Evolutionary conservation across 2,888 invertebrate species (phyloP), one percentile per base, ranked within the genome.

Genomic region (Pollenia angustigena): DNA sequence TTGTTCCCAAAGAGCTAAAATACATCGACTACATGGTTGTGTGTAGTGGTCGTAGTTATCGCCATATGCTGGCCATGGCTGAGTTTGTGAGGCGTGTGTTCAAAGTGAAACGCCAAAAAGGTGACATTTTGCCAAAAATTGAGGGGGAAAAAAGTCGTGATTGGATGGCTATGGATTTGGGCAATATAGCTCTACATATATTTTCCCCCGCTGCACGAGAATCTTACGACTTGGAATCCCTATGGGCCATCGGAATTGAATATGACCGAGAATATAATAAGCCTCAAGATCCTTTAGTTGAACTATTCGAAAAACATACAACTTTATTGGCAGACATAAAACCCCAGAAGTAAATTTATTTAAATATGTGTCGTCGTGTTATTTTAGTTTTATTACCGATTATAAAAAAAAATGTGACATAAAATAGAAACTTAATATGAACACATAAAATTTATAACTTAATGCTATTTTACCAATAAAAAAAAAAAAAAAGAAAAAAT

Each of bases 111-210:
- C 94, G 95, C 54, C 66, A 92, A 40, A 92, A 94, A 86, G 92
- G 90, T 18, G 98, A 98, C 92, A 88, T 92, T 23, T 93, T 97
- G 90, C 97, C 98, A 0, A 95, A 94, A 90, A 95, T 98, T 88
- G 97, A 98, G 94, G 98, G 98, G 40, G 94, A 95, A 91, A 93
- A 95, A 72, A 96, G 96, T 12, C 95, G 95, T 71, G 96, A 97
- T 90, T 99, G 98, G 98, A 95, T 97, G 93, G 98, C 98, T 23
- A 91, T 99, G 92, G 98, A 99, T 94, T 94, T 98, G 94, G 98
- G 98, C 87, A 99, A 98, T 92, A 98, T 99, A 90, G 97, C 97
- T 6, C 93, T 99, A 48, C 99, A 99, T 91, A 95, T 99, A 89
- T 97, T 99, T 93, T 95, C 96, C 46, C 94, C 94, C 12, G 94